These are phyloP conservation scores for Myrmophylax atrothorax DNA, from an alignment of 2,113 vertebrate species.

Conservation along the genomic window DNA sequence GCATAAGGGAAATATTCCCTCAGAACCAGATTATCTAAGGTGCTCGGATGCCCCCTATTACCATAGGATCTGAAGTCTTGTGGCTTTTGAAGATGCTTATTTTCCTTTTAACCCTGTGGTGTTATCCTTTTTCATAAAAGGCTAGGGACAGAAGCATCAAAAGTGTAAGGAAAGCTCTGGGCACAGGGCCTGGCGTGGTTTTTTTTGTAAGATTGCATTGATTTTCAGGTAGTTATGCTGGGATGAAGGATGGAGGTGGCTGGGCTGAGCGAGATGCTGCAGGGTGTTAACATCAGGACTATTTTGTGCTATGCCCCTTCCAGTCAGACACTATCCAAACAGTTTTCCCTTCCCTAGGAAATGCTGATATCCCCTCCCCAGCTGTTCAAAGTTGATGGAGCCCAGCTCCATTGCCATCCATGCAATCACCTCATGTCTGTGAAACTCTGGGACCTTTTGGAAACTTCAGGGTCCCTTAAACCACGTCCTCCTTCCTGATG, in stretches of 20 bases:
- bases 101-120: background rate
- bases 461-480: background rate
- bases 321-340: background rate
- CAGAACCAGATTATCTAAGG: background rate
- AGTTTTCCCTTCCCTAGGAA: background rate
- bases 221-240: background rate
- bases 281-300: background rate
- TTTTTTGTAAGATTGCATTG: background rate
- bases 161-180: background rate
- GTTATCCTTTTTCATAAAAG: background rate
- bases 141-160: background rate
- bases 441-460: background rate
- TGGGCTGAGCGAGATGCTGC: background rate
- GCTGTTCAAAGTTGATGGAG: background rate
- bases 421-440: rapidly evolving
- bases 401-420: background rate
- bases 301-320: background rate
- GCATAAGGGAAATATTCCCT: background rate
- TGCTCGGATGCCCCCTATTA: background rate
- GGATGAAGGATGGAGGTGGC: background rate
- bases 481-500: rapidly evolving
- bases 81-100: background rate
- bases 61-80: background rate
- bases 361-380: background rate
- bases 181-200: background rate